Evolutionary conservation across 2,113 vertebrate genomes (phyloP), one percentile per base, ranked within the genome.

Genomic region (Sitta europaea): DNA sequence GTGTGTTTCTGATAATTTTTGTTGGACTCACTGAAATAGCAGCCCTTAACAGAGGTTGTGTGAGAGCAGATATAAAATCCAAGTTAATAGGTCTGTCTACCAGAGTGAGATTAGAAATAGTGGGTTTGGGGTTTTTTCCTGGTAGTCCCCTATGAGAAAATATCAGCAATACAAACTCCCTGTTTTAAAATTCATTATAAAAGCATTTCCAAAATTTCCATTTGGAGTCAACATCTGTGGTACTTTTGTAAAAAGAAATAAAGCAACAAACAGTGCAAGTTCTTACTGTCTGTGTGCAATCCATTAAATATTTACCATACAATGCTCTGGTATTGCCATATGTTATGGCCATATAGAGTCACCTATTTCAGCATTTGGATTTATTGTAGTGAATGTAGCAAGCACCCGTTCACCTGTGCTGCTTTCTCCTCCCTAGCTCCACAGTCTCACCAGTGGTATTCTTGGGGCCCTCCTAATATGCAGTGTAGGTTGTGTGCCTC

Each of bases 381-480:
- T 70, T 77, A 24, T 35, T 59, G 10, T 22, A 38, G 47, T 88
- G 61, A 53, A 59, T 81, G 33, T 78, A 71, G 20, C 5, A 21
- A 72, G n/a, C 71, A 61, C 53, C 18, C 47, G 59, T 58, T 91
- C 14, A 91, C 19, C 55, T 58, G 54, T 92, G 33, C 96, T 74
- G 40, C 87, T 59, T 87, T 75, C 87, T 65, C 36, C 11, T 96
- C 63, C 66, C 75, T 97, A 99, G 99, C 98, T 94, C 98, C 99
- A 88, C 99, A 99, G 93, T 99, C 99, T 70, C 98, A 99, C 87
- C 99, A 99, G 38, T 99, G 99, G 99, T 99, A 99, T 98, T 99
- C 99, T 24, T 99, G 99, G 99, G 99, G 99, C n/a, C 99, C 99
- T 79, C 99, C 99, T 13, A 99, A 99, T 96, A 99, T 99, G 99